These are phyloP conservation scores for Nansenia antarctica DNA, from an alignment of 2,113 vertebrate genomes.

Conservation along the genomic window DNA sequence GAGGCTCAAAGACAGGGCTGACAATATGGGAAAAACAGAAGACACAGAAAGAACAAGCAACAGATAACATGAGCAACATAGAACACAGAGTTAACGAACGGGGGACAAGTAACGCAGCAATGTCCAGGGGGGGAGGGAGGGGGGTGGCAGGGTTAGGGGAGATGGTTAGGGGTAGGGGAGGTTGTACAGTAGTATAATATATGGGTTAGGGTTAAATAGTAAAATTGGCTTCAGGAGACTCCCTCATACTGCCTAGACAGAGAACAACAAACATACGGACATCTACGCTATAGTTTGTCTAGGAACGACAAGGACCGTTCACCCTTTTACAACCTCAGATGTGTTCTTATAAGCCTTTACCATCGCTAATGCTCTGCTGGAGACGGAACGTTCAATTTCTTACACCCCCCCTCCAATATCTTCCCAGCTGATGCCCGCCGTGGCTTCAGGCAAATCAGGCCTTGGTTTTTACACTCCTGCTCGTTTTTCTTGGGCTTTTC, in stretches of 20 bases:
- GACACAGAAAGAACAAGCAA: background rate
- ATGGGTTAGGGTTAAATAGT: too few species aligned
- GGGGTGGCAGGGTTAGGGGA: too few species aligned
- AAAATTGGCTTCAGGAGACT: background rate
- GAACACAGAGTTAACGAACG: too few species aligned
- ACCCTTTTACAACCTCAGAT: background rate
- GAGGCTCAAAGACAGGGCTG: too few species aligned
- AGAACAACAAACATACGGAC: background rate
- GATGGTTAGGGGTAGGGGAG: too few species aligned
- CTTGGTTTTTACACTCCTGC: conserved; percentile 24
- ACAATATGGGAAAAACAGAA: too few species aligned
- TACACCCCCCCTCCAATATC: background rate
- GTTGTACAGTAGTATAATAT: too few species aligned
- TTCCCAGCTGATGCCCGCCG: conserved; percentile 23
- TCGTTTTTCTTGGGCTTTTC: conserved; percentile 61
- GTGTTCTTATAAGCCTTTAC: background rate
- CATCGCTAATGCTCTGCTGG: background rate
- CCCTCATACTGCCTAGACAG: background rate
- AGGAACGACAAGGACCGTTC: background rate
- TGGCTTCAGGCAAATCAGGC: conserved; percentile 37
- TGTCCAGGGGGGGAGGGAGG: too few species aligned
- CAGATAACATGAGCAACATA: background rate
- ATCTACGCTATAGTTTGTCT: background rate
- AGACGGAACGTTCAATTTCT: background rate
- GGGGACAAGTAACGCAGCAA: too few species aligned